These are phyloP conservation scores for Slavum lentiscoides DNA, from an alignment of 2,888 invertebrate species.

Conservation along the genomic window DNA sequence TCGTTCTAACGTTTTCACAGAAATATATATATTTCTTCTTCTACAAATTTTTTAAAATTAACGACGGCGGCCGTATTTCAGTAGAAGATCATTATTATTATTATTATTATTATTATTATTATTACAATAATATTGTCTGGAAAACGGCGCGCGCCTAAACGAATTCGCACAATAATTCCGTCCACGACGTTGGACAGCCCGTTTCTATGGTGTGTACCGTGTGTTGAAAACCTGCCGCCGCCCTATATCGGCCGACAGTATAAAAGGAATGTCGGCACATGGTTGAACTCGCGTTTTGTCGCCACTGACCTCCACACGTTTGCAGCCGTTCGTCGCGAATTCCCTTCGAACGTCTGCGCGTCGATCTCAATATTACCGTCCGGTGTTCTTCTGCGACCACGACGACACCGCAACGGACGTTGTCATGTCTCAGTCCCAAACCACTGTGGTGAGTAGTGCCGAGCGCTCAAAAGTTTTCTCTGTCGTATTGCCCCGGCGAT, in stretches of 20 bases:
- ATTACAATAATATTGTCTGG: too few relatives aligned
- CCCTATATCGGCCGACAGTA: conserved; percentile 38
- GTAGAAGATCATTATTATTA: too few relatives aligned
- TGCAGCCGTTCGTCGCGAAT: neutral
- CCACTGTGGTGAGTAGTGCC: conserved; percentile 67
- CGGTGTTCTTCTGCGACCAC: neutral
- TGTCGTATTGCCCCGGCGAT: too few relatives aligned
- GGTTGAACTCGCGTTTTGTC: conserved; percentile 28
- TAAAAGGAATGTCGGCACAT: conserved; percentile 45
- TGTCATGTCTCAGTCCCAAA: conserved; percentile 85
- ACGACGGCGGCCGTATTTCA: too few relatives aligned
- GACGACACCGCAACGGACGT: conserved; percentile 61
- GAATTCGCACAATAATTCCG: neutral
- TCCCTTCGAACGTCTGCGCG: too few relatives aligned
- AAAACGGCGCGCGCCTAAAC: neutral
- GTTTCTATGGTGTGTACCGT: neutral
- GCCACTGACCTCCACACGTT: conserved; percentile 61
- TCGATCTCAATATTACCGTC: too few relatives aligned
- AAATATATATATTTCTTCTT: too few relatives aligned
- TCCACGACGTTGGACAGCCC: conserved; percentile 3
- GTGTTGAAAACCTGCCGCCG: conserved; percentile 40
- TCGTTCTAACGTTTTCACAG: too few relatives aligned
- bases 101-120: too few relatives aligned
- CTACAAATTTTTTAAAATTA: too few relatives aligned
- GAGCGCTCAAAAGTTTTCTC: too few relatives aligned